These are phyloP conservation scores for Maniola hyperantus DNA, from an alignment of 2,888 invertebrate species.

Conservation along the genomic window DNA sequence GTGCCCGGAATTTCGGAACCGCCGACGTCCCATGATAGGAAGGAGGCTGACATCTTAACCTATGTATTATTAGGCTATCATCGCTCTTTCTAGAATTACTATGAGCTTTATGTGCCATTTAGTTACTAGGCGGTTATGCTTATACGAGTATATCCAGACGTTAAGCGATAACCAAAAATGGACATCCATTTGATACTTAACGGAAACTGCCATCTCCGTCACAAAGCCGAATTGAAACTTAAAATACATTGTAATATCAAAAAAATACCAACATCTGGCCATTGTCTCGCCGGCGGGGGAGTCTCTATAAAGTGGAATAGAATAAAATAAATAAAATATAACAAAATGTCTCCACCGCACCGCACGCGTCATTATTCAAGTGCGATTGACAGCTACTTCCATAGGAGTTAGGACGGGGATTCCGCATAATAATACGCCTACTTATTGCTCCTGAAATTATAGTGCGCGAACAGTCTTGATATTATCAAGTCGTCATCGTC, in stretches of 20 bases:
- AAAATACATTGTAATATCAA: conserved; percentile 77
- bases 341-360: conserved; percentile 77
- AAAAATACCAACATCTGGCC: conserved; percentile 81
- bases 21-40: too few species aligned
- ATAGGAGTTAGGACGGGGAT: conserved; percentile 50
- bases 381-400: conserved; percentile 81
- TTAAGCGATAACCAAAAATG: conserved; percentile 37
- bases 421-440: conserved; percentile 78
- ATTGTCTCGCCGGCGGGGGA: conserved; percentile 75
- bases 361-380: conserved; percentile 78
- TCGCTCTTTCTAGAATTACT: too few species aligned
- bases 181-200: conserved; percentile 48
- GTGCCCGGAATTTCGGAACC: too few species aligned
- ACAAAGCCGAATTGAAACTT: conserved; percentile 64
- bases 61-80: too few species aligned
- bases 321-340: conserved; percentile 70
- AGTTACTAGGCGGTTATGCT: too few species aligned
- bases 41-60: too few species aligned
- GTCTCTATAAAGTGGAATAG: conserved; percentile 67
- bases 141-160: conserved; percentile 20
- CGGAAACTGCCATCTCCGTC: conserved; percentile 65
- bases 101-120: too few species aligned
- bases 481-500: conserved; percentile 24
- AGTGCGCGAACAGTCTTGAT: conserved; percentile 50
- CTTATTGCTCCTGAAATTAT: conserved; percentile 65